Evolutionary conservation across 2,797 vertebrate genomes (phyloP), one percentile per base, ranked within the genome.

Genomic region (Scyliorhinus canicula): DNA sequence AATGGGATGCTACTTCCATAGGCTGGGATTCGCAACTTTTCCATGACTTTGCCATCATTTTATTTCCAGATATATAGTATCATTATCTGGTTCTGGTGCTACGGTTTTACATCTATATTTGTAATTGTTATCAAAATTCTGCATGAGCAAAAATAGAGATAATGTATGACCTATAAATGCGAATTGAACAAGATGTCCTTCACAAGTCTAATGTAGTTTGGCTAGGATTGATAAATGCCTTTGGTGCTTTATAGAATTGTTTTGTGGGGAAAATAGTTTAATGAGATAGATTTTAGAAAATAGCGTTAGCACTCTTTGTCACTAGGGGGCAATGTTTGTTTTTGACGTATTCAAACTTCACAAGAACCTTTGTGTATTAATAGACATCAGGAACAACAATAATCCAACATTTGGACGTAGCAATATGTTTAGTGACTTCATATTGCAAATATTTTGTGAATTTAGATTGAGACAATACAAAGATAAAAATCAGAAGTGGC

Each of bases 121-220:
- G 84, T 60, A 95, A 84, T 63, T 40, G 52, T 3, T 91, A 67
- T 95, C 77, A 79, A 95, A 95, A 57, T 57, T 60, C 57, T 77
- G 63, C 52, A 63, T 86, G 52, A 24, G n/a, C 2, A n/a, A 40
- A 91, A 44, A 65, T 65, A 7, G 19, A 65, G 19, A 26, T 91
- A 91, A 91, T 91, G 60, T 44, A 63, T 63, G 7, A n/a, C 40
- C n/a, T 60, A 63, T 91, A 65, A 57, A 40, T 91, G n/a, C 19
- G 26, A 63, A 91, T 65, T 65, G 40, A 65, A 96, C 96, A 95
- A 79, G 40, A 95, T 96, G 84, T 93, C 95, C 95, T 95, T 67
- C 1, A 77, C 95, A 19, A 8, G 7, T 14, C 55, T n/a, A 44
- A 65, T 44, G 35, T 44, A 57, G 55, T 35, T 88, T 88, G 85